Base-by-base conservation (phyloP, 23 tunicate species). In the Styela plicata region DNA sequence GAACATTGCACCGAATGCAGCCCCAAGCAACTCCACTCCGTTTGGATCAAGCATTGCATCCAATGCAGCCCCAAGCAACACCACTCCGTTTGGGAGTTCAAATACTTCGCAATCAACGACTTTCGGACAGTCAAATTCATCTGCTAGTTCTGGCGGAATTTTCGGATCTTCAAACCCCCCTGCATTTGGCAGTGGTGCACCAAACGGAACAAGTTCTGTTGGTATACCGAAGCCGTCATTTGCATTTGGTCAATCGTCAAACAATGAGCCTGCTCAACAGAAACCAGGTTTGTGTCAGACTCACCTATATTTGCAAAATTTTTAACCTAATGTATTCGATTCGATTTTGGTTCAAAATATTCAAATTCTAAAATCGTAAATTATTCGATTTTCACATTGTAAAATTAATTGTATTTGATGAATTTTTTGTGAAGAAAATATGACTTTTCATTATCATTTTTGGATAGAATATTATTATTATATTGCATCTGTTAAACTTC, bases 141-240 rank as follows among this genome's bases (percentile, higher is more conserved):
- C 70, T 27, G 7, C 70, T 3, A 7, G 17, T 5, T 30, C 77
- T 71, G 17, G 36, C 36, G 77, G 77, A 28, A 26, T 71, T 34
- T 71, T 71, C 3, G 57, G 57, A 7, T 5, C 57, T 13, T 5
- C 7, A 7, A 7, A 13, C 13, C 57, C 57, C 10, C 57, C 57
- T 44, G 10, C 31, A 24, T 67, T 67, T 24, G 71, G 71, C 22
- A 22, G n/a, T 67, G n/a, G 18, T 21, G 13, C 16, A 16, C 19
- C 1, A 27, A 67, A 29, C 71, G 22, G 24, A 13, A 22, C 71
- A 29, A 67, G 22, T 67, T 17, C 71, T 25, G n/a, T n/a, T n/a
- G 71, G 71, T 16, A 27, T 67, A 29, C 71, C 71, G 24, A 67
- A 67, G 22, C 71, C 71, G 17, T 67, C 71, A 29, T 67, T 67